These are phyloP conservation scores for Albula glossodonta DNA, from an alignment of 2,113 vertebrate species.

Conservation along the genomic window DNA sequence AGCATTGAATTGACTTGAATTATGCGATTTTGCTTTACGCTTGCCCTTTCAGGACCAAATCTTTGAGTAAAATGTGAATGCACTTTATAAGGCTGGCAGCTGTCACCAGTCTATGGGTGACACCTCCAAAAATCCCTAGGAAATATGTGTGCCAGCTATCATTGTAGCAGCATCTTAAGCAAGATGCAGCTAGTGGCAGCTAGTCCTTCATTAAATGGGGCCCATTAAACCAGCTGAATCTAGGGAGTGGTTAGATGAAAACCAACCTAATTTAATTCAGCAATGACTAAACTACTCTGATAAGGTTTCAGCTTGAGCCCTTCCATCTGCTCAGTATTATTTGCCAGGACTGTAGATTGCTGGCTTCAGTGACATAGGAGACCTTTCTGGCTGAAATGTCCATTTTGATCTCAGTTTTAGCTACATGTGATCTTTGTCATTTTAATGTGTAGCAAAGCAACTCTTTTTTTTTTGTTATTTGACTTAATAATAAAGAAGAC, in stretches of 20 bases:
- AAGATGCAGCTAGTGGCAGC: background rate
- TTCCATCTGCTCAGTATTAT: background rate
- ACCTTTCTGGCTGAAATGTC: background rate
- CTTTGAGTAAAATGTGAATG: too few relatives aligned
- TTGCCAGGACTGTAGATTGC: background rate
- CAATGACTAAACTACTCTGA: background rate
- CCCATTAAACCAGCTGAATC: background rate
- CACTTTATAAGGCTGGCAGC: too few relatives aligned
- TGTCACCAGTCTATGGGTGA: background rate
- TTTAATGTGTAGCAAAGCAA: background rate
- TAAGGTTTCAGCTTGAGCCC: background rate
- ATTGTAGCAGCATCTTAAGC: background rate
- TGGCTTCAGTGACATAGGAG: background rate
- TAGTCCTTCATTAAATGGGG: background rate
- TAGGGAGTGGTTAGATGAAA: background rate
- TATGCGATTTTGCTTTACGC: too few relatives aligned
- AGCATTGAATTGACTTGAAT: too few relatives aligned
- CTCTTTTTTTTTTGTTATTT: background rate
- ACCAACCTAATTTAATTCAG: background rate
- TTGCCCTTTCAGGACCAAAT: too few relatives aligned
- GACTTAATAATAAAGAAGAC: too few relatives aligned
- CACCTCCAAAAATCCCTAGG: background rate
- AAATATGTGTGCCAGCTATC: background rate
- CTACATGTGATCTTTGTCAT: background rate
- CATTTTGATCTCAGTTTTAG: constrained; percentile 15